Evolutionary conservation across 2,113 vertebrate genomes (phyloP), one percentile per base, ranked within the genome.

Genomic region (Agelaius phoeniceus): DNA sequence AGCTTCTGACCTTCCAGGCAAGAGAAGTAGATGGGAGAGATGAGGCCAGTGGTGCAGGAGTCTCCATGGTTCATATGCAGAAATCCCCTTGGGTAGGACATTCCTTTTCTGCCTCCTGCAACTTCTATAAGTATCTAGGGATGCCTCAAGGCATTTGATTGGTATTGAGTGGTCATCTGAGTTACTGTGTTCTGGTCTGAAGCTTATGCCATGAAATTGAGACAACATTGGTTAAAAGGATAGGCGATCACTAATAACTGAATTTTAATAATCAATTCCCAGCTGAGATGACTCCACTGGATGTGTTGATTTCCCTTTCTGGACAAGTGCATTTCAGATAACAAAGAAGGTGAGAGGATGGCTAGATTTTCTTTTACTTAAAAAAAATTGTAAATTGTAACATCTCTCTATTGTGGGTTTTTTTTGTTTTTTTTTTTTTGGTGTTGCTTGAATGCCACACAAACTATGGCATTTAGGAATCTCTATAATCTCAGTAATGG

Each of bases 361-460:
- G 24, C 16, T 61, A 39, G 33, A 21, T 27, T 51, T 13, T 57
- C 28, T 48, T 67, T 62, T 85, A 11, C 7, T 71, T 43, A 24
- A 48, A 58, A 27, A 54, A 35, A 43, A 20, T 37, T 37, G 35
- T 20, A 19, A 19, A 2, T 24, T 26, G 11, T 37, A 22, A 21
- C 0, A 0, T 14, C 3, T 69, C 3, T 6, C 7, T 7, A 10
- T 28, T 43, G 15, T 48, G 4, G 4, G 12, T 74, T 58, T 10
- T 9, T 10, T 11, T 62, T 13, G 35, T 51, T 10, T 66, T 13
- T 51, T 44, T 44, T 44, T 20, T 61, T 11, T 66, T 10, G 43
- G 10, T 69, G 37, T 62, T 2, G 2, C 41, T 78, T n/a, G 52
- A 58, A 52, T 69, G 31, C 43, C 55, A 35, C 9, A 31, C 8